Percentiles rank a stretch among this genome's conserved stretches.
Conservation (phyloP, 2,888 invertebrate species). For the Trachelus stipa region DNA sequence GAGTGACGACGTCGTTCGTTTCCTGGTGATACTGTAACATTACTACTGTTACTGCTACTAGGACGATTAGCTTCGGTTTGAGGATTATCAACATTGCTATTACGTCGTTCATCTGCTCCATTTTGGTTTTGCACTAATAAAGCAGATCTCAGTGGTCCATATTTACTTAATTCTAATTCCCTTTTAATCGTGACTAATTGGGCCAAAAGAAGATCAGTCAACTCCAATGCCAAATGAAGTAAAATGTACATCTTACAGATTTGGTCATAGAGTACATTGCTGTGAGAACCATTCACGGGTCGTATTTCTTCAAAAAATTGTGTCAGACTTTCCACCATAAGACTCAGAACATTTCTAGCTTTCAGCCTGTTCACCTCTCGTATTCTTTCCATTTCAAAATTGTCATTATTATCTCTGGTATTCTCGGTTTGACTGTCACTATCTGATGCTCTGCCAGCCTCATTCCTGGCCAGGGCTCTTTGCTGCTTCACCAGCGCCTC, state of each 20-base stretch:
- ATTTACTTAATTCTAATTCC: constrained; percentile 59
- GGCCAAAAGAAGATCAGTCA: constrained; percentile 68
- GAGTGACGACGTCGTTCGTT: constrained; percentile 6
- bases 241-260: constrained; percentile 56
- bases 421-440: constrained; percentile 32
- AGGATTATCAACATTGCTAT: constrained; percentile 25
- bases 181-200: constrained; percentile 60
- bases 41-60: constrained; percentile 6
- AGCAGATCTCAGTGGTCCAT: constrained; percentile 43
- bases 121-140: constrained; percentile 8
- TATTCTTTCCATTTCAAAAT: constrained; percentile 43
- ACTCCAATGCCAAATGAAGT: constrained; percentile 66
- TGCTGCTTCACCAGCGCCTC: constrained; percentile 47
- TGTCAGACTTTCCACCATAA: constrained; percentile 67
- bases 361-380: constrained; percentile 43
- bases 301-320: constrained; percentile 67
- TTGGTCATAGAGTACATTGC: constrained; percentile 52
- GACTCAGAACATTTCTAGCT: constrained; percentile 64
- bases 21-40: constrained; percentile 5
- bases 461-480: constrained; percentile 34
- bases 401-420: constrained; percentile 30
- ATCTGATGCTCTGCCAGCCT: constrained; percentile 25
- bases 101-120: constrained; percentile 13
- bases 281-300: constrained; percentile 44
- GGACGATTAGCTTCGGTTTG: constrained; percentile 25